Evolutionary conservation across 2,113 vertebrate species (phyloP), one percentile per base, ranked within the genome.

Genomic region (Cinclus mexicanus): DNA sequence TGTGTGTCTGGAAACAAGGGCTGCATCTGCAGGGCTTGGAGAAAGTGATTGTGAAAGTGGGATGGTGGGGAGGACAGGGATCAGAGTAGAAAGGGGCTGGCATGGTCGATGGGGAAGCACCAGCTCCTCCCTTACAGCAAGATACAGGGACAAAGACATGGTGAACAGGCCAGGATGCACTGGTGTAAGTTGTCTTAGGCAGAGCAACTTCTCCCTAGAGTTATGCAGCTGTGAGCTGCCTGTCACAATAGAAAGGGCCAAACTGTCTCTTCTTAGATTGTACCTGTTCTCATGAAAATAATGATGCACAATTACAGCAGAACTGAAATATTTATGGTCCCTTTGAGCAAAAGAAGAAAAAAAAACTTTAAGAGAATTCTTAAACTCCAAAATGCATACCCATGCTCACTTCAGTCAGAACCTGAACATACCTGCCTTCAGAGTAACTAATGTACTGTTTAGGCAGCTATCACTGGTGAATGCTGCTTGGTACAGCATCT

Each of bases 31-130:
- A 55, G 21, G 17, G 21, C 68, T 49, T 56, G n/a, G 46, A 49
- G 65, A 75, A 70, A 67, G 31, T 11, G 55, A 10, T 2, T 35
- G n/a, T 46, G 39, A 47, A 65, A 47, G 9, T 14, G 53, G 21
- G 24, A 29, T 1, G 0, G 4, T 44, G 41, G 59, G 17, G 63
- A 80, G 31, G 26, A 52, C 6, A 2, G 70, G 15, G 49, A 13
- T 55, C 41, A n/a, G 50, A 93, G 31, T 57, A 78, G 59, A n/a
- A 22, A n/a, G 63, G 39, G 19, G 9, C 10, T 72, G 59, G 22
- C 20, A 14, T 20, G 7, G n/a, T 6, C 0, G 0, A 1, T 55
- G 52, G 11, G 14, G 37, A 46, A 42, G 18, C 29, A 37, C 23
- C 59, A 87, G 3, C 31, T 61, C 46, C 20, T 69, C 21, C 63